Percentiles rank a stretch among this genome's conserved stretches.
Conservation (phyloP, 2,797 vertebrate genomes). For the Hemibagrus guttatus region DNA sequence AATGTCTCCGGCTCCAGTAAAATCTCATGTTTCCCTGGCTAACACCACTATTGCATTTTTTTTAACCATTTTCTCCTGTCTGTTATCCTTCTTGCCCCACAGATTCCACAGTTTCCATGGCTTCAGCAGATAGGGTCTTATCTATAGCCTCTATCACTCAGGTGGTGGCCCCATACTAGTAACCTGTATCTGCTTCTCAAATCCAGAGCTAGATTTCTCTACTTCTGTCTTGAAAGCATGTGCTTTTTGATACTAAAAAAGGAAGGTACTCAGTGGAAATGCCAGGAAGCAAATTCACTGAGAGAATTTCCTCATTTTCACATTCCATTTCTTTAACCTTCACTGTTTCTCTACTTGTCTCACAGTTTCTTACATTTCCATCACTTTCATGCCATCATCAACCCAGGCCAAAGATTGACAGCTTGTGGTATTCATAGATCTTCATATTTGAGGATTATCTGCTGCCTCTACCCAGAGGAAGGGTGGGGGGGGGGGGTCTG, state of each 20-base stretch:
- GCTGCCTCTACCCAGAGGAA: slow-evolving; percentile 63
- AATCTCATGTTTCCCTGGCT: not conserved
- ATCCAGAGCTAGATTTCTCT: not conserved
- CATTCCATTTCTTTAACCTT: slow-evolving; percentile 34
- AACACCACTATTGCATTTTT: not conserved
- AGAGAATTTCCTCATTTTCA: not conserved
- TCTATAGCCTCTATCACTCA: not conserved
- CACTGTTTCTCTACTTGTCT: slow-evolving; percentile 50
- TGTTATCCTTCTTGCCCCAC: not conserved
- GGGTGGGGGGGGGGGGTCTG: slow-evolving; percentile 44
- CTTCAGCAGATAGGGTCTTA: not conserved
- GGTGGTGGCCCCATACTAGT: not conserved
- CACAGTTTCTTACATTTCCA: slow-evolving; percentile 64
- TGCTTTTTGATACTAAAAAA: not conserved
- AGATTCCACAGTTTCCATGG: not conserved
- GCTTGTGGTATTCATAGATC: slow-evolving; percentile 70
- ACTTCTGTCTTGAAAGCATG: not conserved
- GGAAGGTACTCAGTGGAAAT: not conserved
- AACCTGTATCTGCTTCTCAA: not conserved
- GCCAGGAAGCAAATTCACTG: not conserved
- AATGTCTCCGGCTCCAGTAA: not conserved
- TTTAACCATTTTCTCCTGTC: not conserved
- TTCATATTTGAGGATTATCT: slow-evolving; percentile 66
- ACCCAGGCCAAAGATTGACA: slow-evolving; percentile 73
- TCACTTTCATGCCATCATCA: slow-evolving; percentile 71